Conservation (phyloP, 1,140 invertebrate species). For the Trissolcus basalis region DNA sequence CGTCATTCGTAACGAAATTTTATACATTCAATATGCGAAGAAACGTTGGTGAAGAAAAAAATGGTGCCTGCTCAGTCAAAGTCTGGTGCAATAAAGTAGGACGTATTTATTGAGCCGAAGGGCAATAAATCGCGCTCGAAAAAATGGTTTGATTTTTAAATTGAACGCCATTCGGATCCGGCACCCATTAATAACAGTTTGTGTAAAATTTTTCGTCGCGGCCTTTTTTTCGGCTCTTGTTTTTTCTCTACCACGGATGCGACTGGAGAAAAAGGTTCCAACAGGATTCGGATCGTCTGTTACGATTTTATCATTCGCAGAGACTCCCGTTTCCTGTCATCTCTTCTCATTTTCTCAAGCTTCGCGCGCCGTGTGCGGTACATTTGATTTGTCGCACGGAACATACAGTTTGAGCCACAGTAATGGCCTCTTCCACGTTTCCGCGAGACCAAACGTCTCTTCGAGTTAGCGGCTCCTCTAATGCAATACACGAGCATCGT, state of each 20-base stretch:
- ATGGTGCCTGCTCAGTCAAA: conserved; percentile 14
- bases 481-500: conserved; percentile 57
- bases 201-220: conserved; percentile 26
- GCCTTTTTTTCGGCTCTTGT: conserved; percentile 21
- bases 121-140: conserved; percentile 36
- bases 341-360: conserved; percentile 60
- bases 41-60: conserved; percentile 8
- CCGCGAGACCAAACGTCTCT: conserved; percentile 61
- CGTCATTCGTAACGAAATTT: not conserved
- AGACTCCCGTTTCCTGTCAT: conserved; percentile 60
- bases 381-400: conserved; percentile 60
- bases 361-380: conserved; percentile 52
- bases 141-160: conserved; percentile 41
- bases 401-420: conserved; percentile 52
- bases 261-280: conserved; percentile 37
- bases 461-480: conserved; percentile 55
- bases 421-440: conserved; percentile 59
- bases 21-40: conserved; percentile 10
- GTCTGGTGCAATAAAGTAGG: conserved; percentile 15
- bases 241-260: conserved; percentile 11
- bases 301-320: conserved; percentile 61
- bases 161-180: conserved; percentile 27
- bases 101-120: conserved; percentile 35
- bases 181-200: conserved; percentile 13
- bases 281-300: conserved; percentile 54